These are phyloP conservation scores for Abramis brama DNA, from an alignment of 2,113 vertebrate species.

Conservation along the genomic window DNA sequence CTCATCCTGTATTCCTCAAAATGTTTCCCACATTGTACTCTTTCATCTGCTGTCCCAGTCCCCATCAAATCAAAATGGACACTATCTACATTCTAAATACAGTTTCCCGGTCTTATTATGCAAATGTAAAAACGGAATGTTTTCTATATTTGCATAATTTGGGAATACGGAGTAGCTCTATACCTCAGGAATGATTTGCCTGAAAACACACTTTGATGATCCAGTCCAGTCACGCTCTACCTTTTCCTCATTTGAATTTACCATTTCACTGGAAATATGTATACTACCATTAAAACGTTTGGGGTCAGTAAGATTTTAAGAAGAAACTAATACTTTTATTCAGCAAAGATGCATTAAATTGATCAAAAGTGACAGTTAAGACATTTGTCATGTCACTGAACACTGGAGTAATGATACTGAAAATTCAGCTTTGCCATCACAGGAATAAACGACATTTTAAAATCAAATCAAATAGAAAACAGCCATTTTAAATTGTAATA, in stretches of 20 bases:
- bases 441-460: not conserved
- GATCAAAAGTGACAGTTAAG: too few relatives aligned
- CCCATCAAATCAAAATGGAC: not conserved
- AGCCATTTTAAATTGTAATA: too few relatives aligned
- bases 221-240: not conserved
- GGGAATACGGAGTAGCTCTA: not conserved
- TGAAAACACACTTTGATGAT: not conserved
- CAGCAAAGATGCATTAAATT: too few relatives aligned
- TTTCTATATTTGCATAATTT: conserved; percentile 5
- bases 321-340: not conserved
- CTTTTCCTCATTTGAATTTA: not conserved
- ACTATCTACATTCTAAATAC: not conserved
- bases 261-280: not conserved
- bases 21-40: not conserved
- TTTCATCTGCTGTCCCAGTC: not conserved
- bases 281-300: not conserved
- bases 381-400: not conserved
- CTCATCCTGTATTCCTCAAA: not conserved
- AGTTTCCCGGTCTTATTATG: not conserved
- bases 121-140: not conserved
- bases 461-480: not conserved
- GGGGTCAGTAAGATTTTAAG: not conserved
- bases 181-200: not conserved
- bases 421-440: not conserved
- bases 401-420: not conserved